Evolutionary conservation across 2,113 vertebrate genomes (phyloP), one percentile per base, ranked within the genome.

Genomic region (Morone chrysops): DNA sequence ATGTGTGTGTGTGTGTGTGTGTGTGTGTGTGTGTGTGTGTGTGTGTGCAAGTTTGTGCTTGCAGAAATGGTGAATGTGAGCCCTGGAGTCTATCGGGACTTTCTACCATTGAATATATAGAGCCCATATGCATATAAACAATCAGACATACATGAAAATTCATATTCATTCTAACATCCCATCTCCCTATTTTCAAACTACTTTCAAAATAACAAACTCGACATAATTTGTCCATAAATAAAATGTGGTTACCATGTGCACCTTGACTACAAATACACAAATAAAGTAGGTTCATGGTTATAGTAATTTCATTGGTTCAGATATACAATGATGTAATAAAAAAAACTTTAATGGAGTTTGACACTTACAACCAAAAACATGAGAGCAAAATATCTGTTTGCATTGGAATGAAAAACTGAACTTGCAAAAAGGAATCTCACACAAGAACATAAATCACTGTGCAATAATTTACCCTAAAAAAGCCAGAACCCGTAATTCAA

Each of bases 381-480:
- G 17, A 62, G 54, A 54, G 31, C 4, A 41, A 78, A 75, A 22
- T 10, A 22, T 13, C 17, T 86, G 50, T 90, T 91, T 88, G 22
- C 50, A 65, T 17, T 88, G 83, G 63, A 90, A 59, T 47, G 9
- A 81, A 84, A 80, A 82, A 25, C 43, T 48, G 17, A 62, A 54
- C 1, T 7, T 70, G 36, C 77, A 17, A 80, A 75, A 63, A 62
- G 38, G 31, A 57, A 63, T 43, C 20, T 59, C 59, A 54, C 36
- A 70, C 11, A 9, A 13, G 73, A 62, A 14, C 60, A 82, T 90
- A 78, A 90, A 87, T 87, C 84, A 82, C 31, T 4, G 20, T 6
- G 16, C 53, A 75, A 66, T 78, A 50, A 69, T 83, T 74, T 70
- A 79, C 14, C 84, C 63, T 47, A 62, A 89, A 70, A 31, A 65